A percentile compares a stretch with the other conserved stretches of the same genome.
These are phyloP conservation scores for Anastrepha obliqua DNA, from an alignment of 1,140 invertebrate species.

Conservation along the genomic window DNA sequence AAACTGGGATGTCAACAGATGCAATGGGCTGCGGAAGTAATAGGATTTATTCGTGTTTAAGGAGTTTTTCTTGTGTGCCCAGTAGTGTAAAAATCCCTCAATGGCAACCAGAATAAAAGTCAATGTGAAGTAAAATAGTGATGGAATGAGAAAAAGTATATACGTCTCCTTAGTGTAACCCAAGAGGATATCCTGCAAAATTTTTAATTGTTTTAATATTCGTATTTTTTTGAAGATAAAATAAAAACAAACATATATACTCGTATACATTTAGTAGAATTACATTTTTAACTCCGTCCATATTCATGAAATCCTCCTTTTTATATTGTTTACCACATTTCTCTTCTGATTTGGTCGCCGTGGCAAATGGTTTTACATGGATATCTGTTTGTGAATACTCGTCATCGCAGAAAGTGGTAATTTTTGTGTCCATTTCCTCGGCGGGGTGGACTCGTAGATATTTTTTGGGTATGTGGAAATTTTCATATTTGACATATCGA, in stretches of 20 bases:
- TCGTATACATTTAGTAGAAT: constrained; percentile 37
- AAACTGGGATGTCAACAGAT: constrained; percentile 77
- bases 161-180: constrained; percentile 66
- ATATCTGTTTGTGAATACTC: constrained; percentile 19
- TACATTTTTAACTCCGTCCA: constrained; percentile 71
- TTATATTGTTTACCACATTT: constrained; percentile 62
- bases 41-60: constrained; percentile 74
- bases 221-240: too few species aligned
- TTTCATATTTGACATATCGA: constrained; percentile 67
- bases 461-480: constrained; percentile 68
- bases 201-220: background rate
- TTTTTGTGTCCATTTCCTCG: constrained; percentile 65
- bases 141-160: constrained; percentile 72
- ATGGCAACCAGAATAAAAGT: constrained; percentile 64
- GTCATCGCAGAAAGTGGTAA: constrained; percentile 61
- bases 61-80: constrained; percentile 78
- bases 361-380: background rate
- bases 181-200: constrained; percentile 69
- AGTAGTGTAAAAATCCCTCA: constrained; percentile 76
- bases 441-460: constrained; percentile 63
- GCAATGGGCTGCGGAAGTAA: constrained; percentile 78
- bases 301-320: constrained; percentile 67
- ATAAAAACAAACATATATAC: background rate
- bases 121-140: constrained; percentile 72
- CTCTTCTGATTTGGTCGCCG: constrained; percentile 28